Evolutionary conservation across 1,140 invertebrate genomes (phyloP), one percentile per base, ranked within the genome.

Genomic region (Penaeus indicus): DNA sequence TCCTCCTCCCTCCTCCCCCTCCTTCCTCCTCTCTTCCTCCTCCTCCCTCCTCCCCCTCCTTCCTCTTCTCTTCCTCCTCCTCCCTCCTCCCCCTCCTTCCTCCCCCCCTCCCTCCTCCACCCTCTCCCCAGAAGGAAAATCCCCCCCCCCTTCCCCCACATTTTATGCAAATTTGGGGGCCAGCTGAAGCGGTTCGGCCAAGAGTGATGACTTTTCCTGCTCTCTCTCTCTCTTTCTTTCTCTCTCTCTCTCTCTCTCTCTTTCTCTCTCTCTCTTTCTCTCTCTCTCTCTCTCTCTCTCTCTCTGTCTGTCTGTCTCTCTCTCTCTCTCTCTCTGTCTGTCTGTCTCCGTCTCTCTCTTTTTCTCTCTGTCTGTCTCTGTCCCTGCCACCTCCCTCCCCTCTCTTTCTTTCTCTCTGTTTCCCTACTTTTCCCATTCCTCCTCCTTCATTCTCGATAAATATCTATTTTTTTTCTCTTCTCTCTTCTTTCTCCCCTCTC

Each of bases 221-320:
- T 72, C 69, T 72, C 69, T 72, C 69, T 72, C 69, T 72, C 69
- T 72, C 69, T 72, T 22, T 72, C 69, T 72, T 22, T 72, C 69
- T 72, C 69, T 72, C 69, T 72, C 69, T 72, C 69, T 72, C 69
- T 72, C 69, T 72, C 42, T 47, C 42, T 47, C 42, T 47, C 42
- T 47, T 10, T 47, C 42, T 47, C 42, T 47, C 42, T 47, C 42
- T 47, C 42, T 47, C 42, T 47, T 10, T 47, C 42, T 47, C 42
- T 47, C 42, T 47, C 42, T 47, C 42, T 47, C 42, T 47, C 42
- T 47, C 42, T 47, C 42, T 47, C 42, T 47, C 42, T 47, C 42
- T 47, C 42, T 47, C 42, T 47, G 4, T 47, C 42, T 47, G 42
- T 47, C 42, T 47, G 4, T 47, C 42, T 47, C 42, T 47, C 42